Conservation (phyloP, 2,113 vertebrate genomes). For the Pteropus alecto region DNA sequence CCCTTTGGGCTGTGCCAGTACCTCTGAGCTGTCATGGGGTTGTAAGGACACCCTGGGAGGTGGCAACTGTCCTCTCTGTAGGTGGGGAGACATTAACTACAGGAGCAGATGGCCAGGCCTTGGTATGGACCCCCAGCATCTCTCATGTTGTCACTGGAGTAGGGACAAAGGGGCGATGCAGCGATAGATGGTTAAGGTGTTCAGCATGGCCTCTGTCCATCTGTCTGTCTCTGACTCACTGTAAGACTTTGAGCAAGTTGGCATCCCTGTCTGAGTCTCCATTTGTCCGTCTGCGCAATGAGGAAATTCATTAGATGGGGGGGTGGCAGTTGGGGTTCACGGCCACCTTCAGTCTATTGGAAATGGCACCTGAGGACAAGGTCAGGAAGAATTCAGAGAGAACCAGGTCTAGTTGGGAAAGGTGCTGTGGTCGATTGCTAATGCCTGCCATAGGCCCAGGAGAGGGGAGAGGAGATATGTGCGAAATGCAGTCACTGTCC, state of each 20-base stretch:
- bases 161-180: not conserved
- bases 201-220: not conserved
- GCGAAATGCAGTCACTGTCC: not conserved
- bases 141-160: not conserved
- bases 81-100: not conserved
- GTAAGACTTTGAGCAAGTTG: not conserved
- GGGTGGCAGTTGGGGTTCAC: not conserved
- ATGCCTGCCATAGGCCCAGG: not conserved
- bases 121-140: not conserved
- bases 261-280: not conserved
- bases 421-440: no score
- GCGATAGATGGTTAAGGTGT: not conserved
- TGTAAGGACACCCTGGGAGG: not conserved
- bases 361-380: not conserved
- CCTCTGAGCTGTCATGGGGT: not conserved
- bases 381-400: not conserved
- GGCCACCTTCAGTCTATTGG: not conserved
- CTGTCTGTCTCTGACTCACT: not conserved
- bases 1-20: no score
- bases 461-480: rapidly evolving
- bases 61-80: not conserved
- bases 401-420: not conserved
- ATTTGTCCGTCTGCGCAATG: not conserved
- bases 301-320: not conserved
- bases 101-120: not conserved